Conservation (phyloP, 2,888 invertebrate species). For the Dinocampus coccinellae region DNA sequence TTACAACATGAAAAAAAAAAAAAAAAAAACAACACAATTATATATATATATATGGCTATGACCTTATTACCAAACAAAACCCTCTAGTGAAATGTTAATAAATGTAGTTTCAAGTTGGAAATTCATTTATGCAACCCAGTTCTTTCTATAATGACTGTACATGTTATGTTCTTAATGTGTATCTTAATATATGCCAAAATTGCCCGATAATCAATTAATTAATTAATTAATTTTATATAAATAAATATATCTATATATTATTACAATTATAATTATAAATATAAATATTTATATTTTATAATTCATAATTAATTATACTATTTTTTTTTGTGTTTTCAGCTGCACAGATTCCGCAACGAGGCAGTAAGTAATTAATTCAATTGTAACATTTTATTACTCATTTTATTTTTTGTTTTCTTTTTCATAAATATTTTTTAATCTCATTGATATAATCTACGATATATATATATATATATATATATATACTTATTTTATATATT, state of each 20-base stretch:
- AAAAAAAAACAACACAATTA: constrained; percentile 35
- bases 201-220: constrained; percentile 29
- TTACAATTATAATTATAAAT: not conserved
- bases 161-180: constrained; percentile 66
- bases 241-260: constrained; percentile 7
- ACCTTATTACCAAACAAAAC: constrained; percentile 49
- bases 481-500: too few relatives aligned
- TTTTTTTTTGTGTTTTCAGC: constrained; percentile 77
- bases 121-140: constrained; percentile 65
- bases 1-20: constrained; percentile 28
- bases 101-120: constrained; percentile 64
- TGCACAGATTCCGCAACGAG: constrained; percentile 91
- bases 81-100: constrained; percentile 67
- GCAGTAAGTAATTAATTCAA: constrained; percentile 78
- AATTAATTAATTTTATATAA: constrained; percentile 16
- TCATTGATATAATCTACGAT: too few relatives aligned
- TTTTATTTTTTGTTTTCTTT: constrained; percentile 30
- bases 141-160: constrained; percentile 63
- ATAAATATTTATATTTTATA: not conserved
- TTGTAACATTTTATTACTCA: constrained; percentile 23
- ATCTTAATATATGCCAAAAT: constrained; percentile 55
- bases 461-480: too few relatives aligned
- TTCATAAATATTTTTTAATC: not conserved
- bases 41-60: too few relatives aligned
- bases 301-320: constrained; percentile 51